phyloP scores from a whole-genome alignment of 1,140 invertebrate genomes.

The Mycetomoellerius zeteki region DNA sequence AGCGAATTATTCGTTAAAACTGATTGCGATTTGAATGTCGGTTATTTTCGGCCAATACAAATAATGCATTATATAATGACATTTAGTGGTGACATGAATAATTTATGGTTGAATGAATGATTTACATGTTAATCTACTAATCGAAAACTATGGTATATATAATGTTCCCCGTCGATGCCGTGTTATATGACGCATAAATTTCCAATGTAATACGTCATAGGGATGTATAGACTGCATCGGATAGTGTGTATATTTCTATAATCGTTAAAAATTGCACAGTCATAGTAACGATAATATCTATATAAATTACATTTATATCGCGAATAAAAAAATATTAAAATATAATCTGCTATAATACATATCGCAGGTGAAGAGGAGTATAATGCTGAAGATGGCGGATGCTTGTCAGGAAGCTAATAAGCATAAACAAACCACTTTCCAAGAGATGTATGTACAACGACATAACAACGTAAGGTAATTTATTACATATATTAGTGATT shows the following conservation, averaged over 20 bases:
- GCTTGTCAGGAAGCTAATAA: constrained; percentile 91
- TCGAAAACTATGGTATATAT: constrained; percentile 3
- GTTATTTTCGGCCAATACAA: constrained; percentile 21
- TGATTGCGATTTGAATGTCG: constrained; percentile 17
- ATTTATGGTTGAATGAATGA: constrained; percentile 25
- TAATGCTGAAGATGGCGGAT: constrained; percentile 97
- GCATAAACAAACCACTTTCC: constrained; percentile 94
- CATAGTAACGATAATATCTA: background rate
- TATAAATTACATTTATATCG: background rate
- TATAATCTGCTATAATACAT: background rate
- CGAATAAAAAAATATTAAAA: constrained; percentile 6
- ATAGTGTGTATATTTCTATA: background rate
- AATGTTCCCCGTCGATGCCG: background rate
- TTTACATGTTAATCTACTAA: constrained; percentile 19
- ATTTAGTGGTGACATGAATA: constrained; percentile 32
- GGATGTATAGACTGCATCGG: background rate
- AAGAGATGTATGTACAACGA: constrained; percentile 98
- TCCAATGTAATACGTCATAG: background rate
- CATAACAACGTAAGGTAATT: constrained; percentile 97
- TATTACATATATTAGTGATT: constrained; percentile 3
- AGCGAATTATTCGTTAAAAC: background rate
- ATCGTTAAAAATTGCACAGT: background rate
- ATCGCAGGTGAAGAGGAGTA: constrained; percentile 94
- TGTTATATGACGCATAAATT: constrained; percentile 31
- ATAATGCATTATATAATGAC: background rate